Evolutionary conservation across 2,113 vertebrate species (phyloP), one percentile per base, ranked within the genome.

Genomic region (Penelope pileata): DNA sequence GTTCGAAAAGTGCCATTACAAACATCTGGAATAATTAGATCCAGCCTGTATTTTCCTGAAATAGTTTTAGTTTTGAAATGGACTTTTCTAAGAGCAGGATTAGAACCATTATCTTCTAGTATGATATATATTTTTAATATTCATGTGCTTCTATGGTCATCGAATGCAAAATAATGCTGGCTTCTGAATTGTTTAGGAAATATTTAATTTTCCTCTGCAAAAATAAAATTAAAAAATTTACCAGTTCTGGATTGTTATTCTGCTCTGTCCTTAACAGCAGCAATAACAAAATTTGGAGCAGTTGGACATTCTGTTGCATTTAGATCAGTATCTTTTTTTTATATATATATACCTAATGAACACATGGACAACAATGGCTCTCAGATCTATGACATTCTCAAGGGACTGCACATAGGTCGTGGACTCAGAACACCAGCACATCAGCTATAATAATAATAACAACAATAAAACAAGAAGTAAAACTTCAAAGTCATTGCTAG

Each of bases 311-410:
- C 92, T 76, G 60, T 89, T 97, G 95, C 97, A 96, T 96, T 97
- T 94, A 94, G 83, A 96, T 94, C 84, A 94, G 87, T 90, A 47
- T 64, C 96, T 94, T 89, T 97, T 96, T 88, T 30, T 53, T 53
- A 29, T 56, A 30, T 18, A 30, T 18, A 97, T 85, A 78, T 94
- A 90, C 53, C 63, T 97, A 96, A 96, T 96, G 93, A 97, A 97
- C 91, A 95, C 83, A 74, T 32, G 72, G 86, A 80, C 94, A 96
- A 96, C 96, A 97, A 97, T 96, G 92, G 72, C 70, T 90, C 87
- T 98, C 93, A 97, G 97, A 94, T 97, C 92, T 97, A 93, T 40
- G 42, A 80, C 93, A 66, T 96, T 94, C 97, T 94, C 95, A 64
- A 96, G 95, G 93, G 74, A 97, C 62, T 26, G 84, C 67, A 73